phyloP scores from a whole-genome alignment of 1,140 invertebrate genomes.

The Adelges cooleyi region DNA sequence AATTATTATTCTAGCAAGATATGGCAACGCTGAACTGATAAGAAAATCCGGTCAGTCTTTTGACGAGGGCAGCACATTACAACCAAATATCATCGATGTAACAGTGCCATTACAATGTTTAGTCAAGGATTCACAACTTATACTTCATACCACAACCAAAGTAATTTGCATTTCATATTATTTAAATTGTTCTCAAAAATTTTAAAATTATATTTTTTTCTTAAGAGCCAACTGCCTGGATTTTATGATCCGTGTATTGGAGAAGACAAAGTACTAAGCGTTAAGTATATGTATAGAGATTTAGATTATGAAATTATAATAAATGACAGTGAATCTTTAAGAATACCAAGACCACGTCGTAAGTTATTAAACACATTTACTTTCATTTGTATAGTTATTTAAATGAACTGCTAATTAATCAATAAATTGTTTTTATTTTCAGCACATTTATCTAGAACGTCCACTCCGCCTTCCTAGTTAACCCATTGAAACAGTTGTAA shows the following conservation, averaged over 20 bases:
- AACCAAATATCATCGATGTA: slow-evolving; percentile 63
- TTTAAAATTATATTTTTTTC: slow-evolving; percentile 39
- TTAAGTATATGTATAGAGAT: slow-evolving; percentile 76
- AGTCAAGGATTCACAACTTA: slow-evolving; percentile 78
- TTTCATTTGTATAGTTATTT: too few relatives aligned
- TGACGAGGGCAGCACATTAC: slow-evolving; percentile 6
- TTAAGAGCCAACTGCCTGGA: slow-evolving; percentile 89
- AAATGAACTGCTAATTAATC: neutral
- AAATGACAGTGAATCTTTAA: slow-evolving; percentile 60
- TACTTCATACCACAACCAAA: slow-evolving; percentile 75
- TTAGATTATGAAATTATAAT: slow-evolving; percentile 67
- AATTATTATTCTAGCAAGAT: slow-evolving; percentile 75
- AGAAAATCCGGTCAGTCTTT: neutral
- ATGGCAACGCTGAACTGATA: slow-evolving; percentile 43
- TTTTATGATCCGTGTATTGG: slow-evolving; percentile 94
- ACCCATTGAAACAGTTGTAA: neutral
- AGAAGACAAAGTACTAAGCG: slow-evolving; percentile 76
- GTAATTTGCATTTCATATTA: slow-evolving; percentile 41
- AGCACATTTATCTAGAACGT: slow-evolving; percentile 14
- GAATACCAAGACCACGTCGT: slow-evolving; percentile 51
- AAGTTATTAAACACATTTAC: neutral
- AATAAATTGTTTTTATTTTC: slow-evolving; percentile 1
- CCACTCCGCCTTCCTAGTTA: slow-evolving; percentile 8
- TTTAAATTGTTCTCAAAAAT: neutral
- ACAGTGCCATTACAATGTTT: slow-evolving; percentile 86